These are phyloP conservation scores for Drosophila murphyi DNA, from an alignment of 1,140 invertebrate genomes.

Conservation along the genomic window DNA sequence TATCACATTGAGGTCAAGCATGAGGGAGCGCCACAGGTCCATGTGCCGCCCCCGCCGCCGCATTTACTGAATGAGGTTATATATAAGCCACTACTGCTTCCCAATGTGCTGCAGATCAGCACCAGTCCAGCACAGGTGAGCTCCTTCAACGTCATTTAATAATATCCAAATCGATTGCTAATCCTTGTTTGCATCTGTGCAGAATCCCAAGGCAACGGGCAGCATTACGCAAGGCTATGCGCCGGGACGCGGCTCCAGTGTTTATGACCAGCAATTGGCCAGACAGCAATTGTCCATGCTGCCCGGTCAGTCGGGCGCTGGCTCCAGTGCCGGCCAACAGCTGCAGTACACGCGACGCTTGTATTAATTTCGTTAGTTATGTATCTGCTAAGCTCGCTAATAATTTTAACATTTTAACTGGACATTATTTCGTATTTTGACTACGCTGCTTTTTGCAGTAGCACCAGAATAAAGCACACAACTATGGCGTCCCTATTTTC, in stretches of 20 bases:
- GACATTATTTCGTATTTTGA: constrained; percentile 59
- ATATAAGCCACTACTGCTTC: constrained; percentile 75
- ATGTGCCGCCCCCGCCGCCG: constrained; percentile 61
- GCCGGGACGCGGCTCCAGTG: constrained; percentile 53
- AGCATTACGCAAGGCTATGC: constrained; percentile 83
- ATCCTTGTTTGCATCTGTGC: constrained; percentile 13
- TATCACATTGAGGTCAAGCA: constrained; percentile 81
- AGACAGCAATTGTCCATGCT: constrained; percentile 73
- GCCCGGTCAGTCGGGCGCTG: constrained; percentile 64
- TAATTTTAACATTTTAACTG: constrained; percentile 69
- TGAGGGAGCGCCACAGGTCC: constrained; percentile 54
- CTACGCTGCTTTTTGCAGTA: constrained; percentile 47
- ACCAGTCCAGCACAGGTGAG: constrained; percentile 65
- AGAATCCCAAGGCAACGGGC: constrained; percentile 75
- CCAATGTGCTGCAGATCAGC: constrained; percentile 79
- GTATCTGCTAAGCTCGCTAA: constrained; percentile 52
- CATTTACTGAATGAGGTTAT: constrained; percentile 70
- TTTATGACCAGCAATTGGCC: constrained; percentile 70
- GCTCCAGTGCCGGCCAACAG: constrained; percentile 63
- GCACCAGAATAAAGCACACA: constrained; percentile 69
- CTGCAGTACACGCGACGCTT: constrained; percentile 70
- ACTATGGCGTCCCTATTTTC: constrained; percentile 79
- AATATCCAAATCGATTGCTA: background rate
- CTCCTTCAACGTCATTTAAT: background rate
- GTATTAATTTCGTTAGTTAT: constrained; percentile 57